Evolutionary conservation across 1,140 invertebrate genomes (phyloP), one percentile per base, ranked within the genome.

Genomic region (Eueides isabella): DNA sequence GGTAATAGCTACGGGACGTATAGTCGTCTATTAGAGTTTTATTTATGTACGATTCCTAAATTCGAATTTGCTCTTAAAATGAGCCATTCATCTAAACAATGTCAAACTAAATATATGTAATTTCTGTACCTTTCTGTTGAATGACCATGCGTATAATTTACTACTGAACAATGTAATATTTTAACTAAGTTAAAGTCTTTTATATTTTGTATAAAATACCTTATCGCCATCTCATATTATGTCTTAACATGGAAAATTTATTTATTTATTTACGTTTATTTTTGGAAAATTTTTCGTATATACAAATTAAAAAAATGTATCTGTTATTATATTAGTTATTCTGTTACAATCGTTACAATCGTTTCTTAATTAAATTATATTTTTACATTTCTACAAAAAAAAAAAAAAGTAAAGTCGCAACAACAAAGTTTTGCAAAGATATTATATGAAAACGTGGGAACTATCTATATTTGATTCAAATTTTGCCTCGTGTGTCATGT

Each of bases 1-100:
- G 69, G 67, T 61, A 61, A 30, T 69, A 48, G 65, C 11, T 67
- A 62, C 31, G 61, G 5, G 26, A 26, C 48, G 48, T 55, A 26
- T 55, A 23, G 48, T 55, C 48, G n/a, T 55, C 19, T 55, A 55
- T 55, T 55, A 23, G 9, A 7, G 48, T 26, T 23, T 55, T 55
- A 55, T 55, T 55, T 55, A n/a, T 55, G 23, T 55, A 26, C 19
- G 6, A 11, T 23, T 55, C 48, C 48, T 26, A 55, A 55, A 19
- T 23, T 55, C 23, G 9, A 23, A 26, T 55, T 55, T 26, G 48
- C 23, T 55, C 12, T 3, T 55, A 23, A 55, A 55, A 55, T 55
- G 3, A 55, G 9, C 48, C 23, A 26, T 55, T 55, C 19, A 23
- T 55, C 9, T 7, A 16, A 55, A 23, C 0, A 12, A 6, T 55